Conservation (phyloP, 2,888 invertebrate genomes). For the Ochropacha duplaris region DNA sequence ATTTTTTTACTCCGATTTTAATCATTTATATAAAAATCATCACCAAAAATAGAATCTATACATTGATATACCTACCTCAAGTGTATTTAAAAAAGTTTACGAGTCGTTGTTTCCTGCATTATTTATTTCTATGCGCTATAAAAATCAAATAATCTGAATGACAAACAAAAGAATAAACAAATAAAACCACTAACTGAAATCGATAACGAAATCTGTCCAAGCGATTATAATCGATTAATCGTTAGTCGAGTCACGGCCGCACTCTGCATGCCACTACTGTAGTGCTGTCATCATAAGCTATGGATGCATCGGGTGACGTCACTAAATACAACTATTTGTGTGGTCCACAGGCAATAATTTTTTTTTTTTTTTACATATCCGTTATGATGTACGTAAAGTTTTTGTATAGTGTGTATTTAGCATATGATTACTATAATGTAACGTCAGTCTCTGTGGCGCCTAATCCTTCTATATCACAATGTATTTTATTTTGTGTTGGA, state of each 20-base stretch:
- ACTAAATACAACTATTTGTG: constrained; percentile 34
- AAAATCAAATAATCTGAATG: not conserved
- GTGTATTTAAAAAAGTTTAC: not conserved
- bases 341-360: constrained; percentile 32
- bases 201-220: constrained; percentile 11
- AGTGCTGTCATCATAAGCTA: constrained; percentile 33
- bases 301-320: constrained; percentile 47
- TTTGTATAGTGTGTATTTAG: not conserved
- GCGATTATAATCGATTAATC: constrained; percentile 22
- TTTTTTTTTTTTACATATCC: constrained; percentile 16
- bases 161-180: constrained; percentile 6
- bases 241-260: constrained; percentile 39
- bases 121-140: not conserved
- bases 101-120: not conserved
- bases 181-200: constrained; percentile 11
- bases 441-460: not conserved
- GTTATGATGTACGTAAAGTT: not conserved
- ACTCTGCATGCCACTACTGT: constrained; percentile 35
- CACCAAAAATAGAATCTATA: too few relatives aligned
- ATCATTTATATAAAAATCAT: too few relatives aligned
- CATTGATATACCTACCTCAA: too few relatives aligned
- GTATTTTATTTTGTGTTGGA: not conserved
- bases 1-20: too few relatives aligned
- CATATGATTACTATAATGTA: constrained; percentile 1
- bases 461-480: not conserved